Conservation (phyloP, 2,797 vertebrate genomes). For the Remorina albescens region DNA sequence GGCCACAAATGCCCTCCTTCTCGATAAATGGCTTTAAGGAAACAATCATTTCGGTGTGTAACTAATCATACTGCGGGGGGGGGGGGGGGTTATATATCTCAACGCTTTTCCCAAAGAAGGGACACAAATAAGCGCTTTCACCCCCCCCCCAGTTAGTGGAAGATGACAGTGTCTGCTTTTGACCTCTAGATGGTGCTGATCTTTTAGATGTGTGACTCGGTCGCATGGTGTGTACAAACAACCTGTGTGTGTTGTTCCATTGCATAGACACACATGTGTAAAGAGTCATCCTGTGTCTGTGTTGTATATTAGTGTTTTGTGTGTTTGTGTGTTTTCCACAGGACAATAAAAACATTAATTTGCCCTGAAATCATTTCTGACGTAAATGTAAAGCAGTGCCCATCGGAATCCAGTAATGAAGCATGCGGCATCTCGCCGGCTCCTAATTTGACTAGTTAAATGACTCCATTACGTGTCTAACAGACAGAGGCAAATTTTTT, state of each 20-base stretch:
- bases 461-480: constrained; percentile 99
- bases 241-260: constrained; percentile 51
- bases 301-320: constrained; percentile 22
- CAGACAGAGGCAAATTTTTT: constrained; percentile 99
- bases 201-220: constrained; percentile 82
- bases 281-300: constrained; percentile 34
- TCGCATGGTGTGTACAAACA: constrained; percentile 59
- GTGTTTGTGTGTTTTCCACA: constrained; percentile 53
- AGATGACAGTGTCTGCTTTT: constrained; percentile 33
- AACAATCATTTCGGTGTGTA: constrained; percentile 38
- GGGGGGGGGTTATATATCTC: constrained; percentile 27
- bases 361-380: constrained; percentile 99
- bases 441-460: constrained; percentile 99
- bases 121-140: constrained; percentile 1
- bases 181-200: constrained; percentile 95
- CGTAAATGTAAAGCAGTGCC: constrained; percentile 98
- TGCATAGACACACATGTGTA: constrained; percentile 41
- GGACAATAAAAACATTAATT: constrained; percentile 99
- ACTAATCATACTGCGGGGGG: constrained; percentile 39
- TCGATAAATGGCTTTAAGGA: constrained; percentile 40
- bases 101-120: constrained; percentile 15
- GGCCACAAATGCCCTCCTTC: constrained; percentile 42
- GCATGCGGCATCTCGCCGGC: constrained; percentile 98
- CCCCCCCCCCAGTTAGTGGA: background rate
- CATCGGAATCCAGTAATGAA: constrained; percentile 99